A percentile compares a stretch with the other conserved stretches of the same genome.
Conservation (phyloP, 2,888 invertebrate species). For the Temnothorax unifasciatus region DNA sequence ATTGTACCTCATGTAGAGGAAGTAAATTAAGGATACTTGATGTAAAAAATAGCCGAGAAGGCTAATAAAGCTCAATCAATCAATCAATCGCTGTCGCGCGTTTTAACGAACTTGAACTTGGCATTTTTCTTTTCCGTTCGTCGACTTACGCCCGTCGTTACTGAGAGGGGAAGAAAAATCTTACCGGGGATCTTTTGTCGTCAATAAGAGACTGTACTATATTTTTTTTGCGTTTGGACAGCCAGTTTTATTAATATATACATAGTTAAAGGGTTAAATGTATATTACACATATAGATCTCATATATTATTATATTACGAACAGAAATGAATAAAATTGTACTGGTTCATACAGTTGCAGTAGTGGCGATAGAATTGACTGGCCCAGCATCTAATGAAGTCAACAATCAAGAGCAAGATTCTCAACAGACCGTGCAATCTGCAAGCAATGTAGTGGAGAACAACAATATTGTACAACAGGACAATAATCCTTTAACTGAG, state of each 20-base stretch:
- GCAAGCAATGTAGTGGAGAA: background rate
- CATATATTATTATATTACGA: no score
- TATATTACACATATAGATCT: no score
- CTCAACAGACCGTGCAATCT: background rate
- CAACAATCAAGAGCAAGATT: background rate
- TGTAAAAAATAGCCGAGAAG: no score
- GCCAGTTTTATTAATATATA: no score
- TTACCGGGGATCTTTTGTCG: slow-evolving; percentile 45
- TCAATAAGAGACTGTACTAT: no score
- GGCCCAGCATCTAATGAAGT: background rate
- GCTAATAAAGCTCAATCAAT: no score
- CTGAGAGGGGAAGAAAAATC: slow-evolving; percentile 50
- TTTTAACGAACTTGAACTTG: slow-evolving; percentile 65
- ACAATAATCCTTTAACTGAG: background rate
- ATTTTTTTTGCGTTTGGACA: no score
- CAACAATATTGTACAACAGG: background rate
- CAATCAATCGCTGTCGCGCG: background rate
- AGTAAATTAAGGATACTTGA: no score
- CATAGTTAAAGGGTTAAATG: no score
- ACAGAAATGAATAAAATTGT: background rate
- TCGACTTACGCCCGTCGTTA: slow-evolving; percentile 49
- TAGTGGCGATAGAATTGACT: background rate
- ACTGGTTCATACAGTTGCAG: background rate
- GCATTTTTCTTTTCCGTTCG: slow-evolving; percentile 66
- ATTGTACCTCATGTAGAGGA: no score